Percentiles rank a stretch among this genome's conserved stretches.
These are phyloP conservation scores for Erythrolamprus reginae DNA, from an alignment of 2,113 vertebrate species.

Conservation along the genomic window DNA sequence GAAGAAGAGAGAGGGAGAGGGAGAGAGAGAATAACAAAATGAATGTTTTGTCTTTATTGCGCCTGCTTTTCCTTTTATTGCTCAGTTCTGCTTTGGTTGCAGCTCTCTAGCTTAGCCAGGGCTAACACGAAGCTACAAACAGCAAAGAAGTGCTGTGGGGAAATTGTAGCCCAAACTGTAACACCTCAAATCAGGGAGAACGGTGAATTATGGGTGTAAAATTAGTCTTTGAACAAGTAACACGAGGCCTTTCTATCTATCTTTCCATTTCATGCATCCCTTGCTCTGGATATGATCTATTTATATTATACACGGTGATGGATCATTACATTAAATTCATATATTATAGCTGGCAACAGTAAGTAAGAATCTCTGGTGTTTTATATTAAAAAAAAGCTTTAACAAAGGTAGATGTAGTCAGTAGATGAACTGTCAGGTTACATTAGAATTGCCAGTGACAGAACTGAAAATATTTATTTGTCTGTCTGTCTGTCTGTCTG, in stretches of 20 bases:
- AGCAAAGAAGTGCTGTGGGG: slow-evolving; percentile 50
- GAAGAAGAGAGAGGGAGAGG: slow-evolving; percentile 41
- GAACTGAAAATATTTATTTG: not conserved
- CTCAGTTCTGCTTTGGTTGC: slow-evolving; percentile 58
- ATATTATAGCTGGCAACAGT: not conserved
- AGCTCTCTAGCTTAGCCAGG: slow-evolving; percentile 59
- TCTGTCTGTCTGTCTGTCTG: too few relatives aligned
- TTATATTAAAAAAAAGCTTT: not conserved
- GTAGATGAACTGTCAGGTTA: not conserved
- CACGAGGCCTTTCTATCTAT: slow-evolving; percentile 51
- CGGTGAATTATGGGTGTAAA: slow-evolving; percentile 42
- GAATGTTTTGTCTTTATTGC: slow-evolving; percentile 61
- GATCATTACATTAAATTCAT: slow-evolving; percentile 7
- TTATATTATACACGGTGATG: slow-evolving; percentile 42
- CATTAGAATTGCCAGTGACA: not conserved
- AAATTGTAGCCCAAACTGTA: slow-evolving; percentile 59
- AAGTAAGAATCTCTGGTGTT: not conserved
- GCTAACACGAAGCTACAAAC: slow-evolving; percentile 43
- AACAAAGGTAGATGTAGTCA: not conserved
- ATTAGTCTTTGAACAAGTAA: slow-evolving; percentile 42
- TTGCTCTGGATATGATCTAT: slow-evolving; percentile 44
- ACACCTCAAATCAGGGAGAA: slow-evolving; percentile 59
- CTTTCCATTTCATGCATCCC: slow-evolving; percentile 41
- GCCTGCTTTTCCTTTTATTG: slow-evolving; percentile 46
- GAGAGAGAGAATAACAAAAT: slow-evolving; percentile 57